Base-by-base conservation (phyloP, 2,797 vertebrate species). In the Dryobates pubescens region DNA sequence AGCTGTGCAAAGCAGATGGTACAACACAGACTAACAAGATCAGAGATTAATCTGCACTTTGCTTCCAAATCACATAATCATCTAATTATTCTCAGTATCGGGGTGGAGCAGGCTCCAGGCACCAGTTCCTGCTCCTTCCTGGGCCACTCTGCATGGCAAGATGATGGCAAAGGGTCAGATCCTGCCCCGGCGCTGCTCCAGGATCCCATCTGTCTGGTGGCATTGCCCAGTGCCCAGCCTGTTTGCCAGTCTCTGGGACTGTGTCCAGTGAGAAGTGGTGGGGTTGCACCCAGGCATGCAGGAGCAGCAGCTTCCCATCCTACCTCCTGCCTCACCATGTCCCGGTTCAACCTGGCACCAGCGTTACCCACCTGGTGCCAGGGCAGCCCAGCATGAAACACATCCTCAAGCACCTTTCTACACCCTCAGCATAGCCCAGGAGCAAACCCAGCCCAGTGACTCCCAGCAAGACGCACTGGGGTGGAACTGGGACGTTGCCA, bases 21-120 rank as follows among this genome's bases (percentile, higher is more conserved):
- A 82, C 80, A 90, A 86, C 74, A 89, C 0, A 0, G 87, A 15
- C 90, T 94, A 96, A 96, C 62, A 17, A 94, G 95, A 96, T 96
- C 95, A 94, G 93, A 93, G 90, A 92, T 96, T 94, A 89, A 94
- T 82, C 90, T 83, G 73, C 85, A 47, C 87, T 95, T 92, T 83
- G 89, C 91, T 91, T 92, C 93, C 95, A 92, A 89, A 94, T 94
- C 77, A 0, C 92, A 86, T 92, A 94, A 95, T 92, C 72, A 45
- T 17, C 43, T 91, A 84, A 95, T 94, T 96, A 90, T 93, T 96
- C 74, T 68, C 23, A 0, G 85, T 86, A 86, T 94, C 6, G 2
- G 73, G 89, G 94, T 80, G 85, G 89, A 91, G 85, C 41, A 56
- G 56, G 45, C 67, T 86, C 45, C 80, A 27, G 69, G 80, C 59